phyloP scores from a whole-genome alignment of 1,140 invertebrate species.

The Sinella curviseta region DNA sequence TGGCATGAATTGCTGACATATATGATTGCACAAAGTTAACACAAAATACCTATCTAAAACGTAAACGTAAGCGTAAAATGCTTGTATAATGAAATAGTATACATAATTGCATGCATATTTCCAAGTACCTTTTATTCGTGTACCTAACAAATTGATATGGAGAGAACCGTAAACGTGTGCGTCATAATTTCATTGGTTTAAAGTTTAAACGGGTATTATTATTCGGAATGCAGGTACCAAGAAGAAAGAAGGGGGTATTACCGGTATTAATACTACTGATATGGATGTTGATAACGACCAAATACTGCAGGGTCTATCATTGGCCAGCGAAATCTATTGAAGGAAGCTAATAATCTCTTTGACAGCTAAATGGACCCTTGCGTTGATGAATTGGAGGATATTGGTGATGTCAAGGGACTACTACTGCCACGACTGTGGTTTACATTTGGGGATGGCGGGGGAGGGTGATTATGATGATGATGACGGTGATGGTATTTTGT shows the following conservation, averaged over 20 bases:
- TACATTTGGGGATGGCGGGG: not conserved
- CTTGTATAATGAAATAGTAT: too few species aligned
- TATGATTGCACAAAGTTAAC: slow-evolving; percentile 24
- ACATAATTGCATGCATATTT: too few species aligned
- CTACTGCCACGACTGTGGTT: not conserved
- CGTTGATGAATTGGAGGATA: not conserved
- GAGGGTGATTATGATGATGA: too few species aligned
- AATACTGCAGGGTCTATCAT: too few species aligned
- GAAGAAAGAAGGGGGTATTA: not conserved
- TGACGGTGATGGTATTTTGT: too few species aligned
- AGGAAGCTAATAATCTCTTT: not conserved
- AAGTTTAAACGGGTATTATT: not conserved
- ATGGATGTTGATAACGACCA: not conserved
- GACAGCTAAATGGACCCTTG: slow-evolving; percentile 10
- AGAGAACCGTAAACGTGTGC: not conserved
- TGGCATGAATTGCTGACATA: not conserved
- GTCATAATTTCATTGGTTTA: not conserved
- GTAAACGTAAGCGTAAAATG: slow-evolving; percentile 1
- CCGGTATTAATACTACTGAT: slow-evolving; percentile 5
- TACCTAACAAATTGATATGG: not conserved
- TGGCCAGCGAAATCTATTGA: not conserved
- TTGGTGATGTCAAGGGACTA: not conserved
- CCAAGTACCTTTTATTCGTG: not conserved
- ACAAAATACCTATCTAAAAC: not conserved
- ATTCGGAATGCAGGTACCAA: not conserved